Percentiles rank a stretch among this genome's conserved stretches.
phyloP scores from a whole-genome alignment of 2,888 invertebrate species.

The Ochlodes sylvanus region DNA sequence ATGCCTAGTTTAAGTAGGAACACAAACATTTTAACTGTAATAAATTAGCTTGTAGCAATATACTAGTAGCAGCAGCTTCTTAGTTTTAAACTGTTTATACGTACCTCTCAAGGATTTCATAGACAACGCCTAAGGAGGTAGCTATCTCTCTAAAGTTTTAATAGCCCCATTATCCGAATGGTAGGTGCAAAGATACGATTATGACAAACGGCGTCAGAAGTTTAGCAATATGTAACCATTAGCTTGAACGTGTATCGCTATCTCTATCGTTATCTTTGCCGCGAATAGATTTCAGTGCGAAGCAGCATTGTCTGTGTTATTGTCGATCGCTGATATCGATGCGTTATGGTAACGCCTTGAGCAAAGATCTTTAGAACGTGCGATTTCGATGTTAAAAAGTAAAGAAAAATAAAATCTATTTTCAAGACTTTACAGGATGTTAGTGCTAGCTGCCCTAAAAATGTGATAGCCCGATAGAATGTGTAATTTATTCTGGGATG shows the following conservation, averaged over 20 bases:
- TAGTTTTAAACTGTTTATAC: neutral
- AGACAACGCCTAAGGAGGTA: slow-evolving; percentile 24
- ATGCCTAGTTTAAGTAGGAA: too few species aligned
- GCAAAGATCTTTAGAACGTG: slow-evolving; percentile 45
- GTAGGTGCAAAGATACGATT: slow-evolving; percentile 39
- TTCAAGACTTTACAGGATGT: too few species aligned
- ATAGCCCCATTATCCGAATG: slow-evolving; percentile 36
- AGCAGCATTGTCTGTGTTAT: slow-evolving; percentile 62
- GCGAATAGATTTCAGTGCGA: slow-evolving; percentile 58
- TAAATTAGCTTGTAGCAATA: too few species aligned
- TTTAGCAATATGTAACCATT: slow-evolving; percentile 52
- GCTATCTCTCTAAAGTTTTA: slow-evolving; percentile 33
- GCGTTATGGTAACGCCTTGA: slow-evolving; percentile 53
- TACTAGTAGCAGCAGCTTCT: neutral
- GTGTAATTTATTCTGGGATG: too few species aligned
- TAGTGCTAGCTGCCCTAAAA: too few species aligned
- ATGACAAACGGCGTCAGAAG: slow-evolving; percentile 44
- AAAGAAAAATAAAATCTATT: too few species aligned
- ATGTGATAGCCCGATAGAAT: too few species aligned
- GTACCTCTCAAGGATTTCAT: neutral
- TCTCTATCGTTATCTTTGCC: slow-evolving; percentile 50
- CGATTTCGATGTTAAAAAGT: slow-evolving; percentile 41
- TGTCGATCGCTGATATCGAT: slow-evolving; percentile 56
- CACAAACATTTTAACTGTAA: too few species aligned
- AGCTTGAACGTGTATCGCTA: slow-evolving; percentile 59